These are phyloP conservation scores for Tetramorium parvispinum DNA, from an alignment of 1,140 invertebrate genomes.

Conservation along the genomic window DNA sequence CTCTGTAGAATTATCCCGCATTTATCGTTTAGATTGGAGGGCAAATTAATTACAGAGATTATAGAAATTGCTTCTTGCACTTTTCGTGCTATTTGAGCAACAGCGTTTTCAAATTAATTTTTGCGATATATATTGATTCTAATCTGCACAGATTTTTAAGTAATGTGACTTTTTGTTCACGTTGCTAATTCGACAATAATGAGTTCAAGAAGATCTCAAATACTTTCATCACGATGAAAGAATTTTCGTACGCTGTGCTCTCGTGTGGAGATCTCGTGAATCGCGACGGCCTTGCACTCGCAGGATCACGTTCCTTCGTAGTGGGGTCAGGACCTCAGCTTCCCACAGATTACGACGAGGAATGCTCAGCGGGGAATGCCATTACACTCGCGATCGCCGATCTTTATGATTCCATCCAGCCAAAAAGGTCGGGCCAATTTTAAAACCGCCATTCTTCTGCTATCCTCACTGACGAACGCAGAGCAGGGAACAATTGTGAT, in stretches of 20 bases:
- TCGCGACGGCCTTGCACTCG: constrained; percentile 68
- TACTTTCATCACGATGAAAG: not conserved
- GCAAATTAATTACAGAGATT: constrained; percentile 59
- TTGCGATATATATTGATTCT: constrained; percentile 8
- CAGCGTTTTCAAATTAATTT: not conserved
- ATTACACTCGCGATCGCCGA: constrained; percentile 75
- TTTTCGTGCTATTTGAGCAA: not conserved
- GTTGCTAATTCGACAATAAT: not conserved
- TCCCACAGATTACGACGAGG: constrained; percentile 73
- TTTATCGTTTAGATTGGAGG: constrained; percentile 47
- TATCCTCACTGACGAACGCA: constrained; percentile 42
- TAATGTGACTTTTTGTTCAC: not conserved
- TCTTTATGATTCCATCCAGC: constrained; percentile 77
- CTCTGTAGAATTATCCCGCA: constrained; percentile 34
- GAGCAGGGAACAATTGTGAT: constrained; percentile 11
- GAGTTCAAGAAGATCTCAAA: not conserved
- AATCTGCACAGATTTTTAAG: not conserved
- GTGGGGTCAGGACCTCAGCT: constrained; percentile 69
- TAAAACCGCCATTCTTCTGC: constrained; percentile 54
- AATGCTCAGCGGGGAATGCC: constrained; percentile 75
- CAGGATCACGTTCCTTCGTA: constrained; percentile 71
- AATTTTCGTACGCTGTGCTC: not conserved
- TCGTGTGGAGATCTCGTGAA: constrained; percentile 63
- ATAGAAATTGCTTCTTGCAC: constrained; percentile 17
- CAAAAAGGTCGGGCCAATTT: constrained; percentile 72